A percentile compares a stretch with the other conserved stretches of the same genome.
These are phyloP conservation scores for Morphnarchus princeps DNA, from an alignment of 2,113 vertebrate species.

Conservation along the genomic window DNA sequence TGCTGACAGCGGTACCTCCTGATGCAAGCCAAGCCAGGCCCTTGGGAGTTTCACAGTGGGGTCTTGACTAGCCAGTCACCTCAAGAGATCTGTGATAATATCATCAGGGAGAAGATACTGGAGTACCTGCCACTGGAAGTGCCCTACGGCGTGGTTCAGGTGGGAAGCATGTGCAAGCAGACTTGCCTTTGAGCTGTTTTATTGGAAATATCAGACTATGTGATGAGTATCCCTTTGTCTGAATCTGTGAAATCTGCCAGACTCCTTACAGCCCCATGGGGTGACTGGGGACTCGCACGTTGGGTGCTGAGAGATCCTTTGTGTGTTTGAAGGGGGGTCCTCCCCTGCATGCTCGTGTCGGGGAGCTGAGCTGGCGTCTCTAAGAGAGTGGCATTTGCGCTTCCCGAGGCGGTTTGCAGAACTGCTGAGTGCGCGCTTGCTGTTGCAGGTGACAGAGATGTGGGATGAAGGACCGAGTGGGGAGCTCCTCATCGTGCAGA, in stretches of 20 bases:
- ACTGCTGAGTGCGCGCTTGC: background rate
- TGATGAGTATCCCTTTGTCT: background rate
- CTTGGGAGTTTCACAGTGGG: slow-evolving; percentile 89
- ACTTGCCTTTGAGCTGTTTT: background rate
- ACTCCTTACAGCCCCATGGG: background rate
- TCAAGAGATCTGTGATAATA: slow-evolving; percentile 84
- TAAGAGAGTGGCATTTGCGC: too few relatives aligned
- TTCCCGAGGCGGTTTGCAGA: background rate
- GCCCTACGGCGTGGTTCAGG: slow-evolving; percentile 89
- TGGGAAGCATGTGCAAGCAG: slow-evolving; percentile 5
- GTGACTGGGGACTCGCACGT: background rate
- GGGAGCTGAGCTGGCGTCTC: background rate
- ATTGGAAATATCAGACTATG: fast-evolving
- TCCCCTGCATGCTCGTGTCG: fast-evolving
- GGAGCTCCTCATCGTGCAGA: slow-evolving; percentile 82
- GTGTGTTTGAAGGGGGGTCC: background rate
- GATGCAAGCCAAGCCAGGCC: slow-evolving; percentile 80
- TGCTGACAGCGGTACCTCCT: slow-evolving; percentile 83
- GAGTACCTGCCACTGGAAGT: slow-evolving; percentile 90
- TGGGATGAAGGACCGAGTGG: slow-evolving; percentile 84
- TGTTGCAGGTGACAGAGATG: slow-evolving; percentile 74
- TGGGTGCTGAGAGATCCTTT: background rate
- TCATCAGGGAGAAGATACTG: slow-evolving; percentile 88
- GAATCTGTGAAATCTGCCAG: background rate
- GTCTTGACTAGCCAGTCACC: slow-evolving; percentile 91